Conservation (phyloP, 2,113 vertebrate genomes). For the Bubo scandiacus region DNA sequence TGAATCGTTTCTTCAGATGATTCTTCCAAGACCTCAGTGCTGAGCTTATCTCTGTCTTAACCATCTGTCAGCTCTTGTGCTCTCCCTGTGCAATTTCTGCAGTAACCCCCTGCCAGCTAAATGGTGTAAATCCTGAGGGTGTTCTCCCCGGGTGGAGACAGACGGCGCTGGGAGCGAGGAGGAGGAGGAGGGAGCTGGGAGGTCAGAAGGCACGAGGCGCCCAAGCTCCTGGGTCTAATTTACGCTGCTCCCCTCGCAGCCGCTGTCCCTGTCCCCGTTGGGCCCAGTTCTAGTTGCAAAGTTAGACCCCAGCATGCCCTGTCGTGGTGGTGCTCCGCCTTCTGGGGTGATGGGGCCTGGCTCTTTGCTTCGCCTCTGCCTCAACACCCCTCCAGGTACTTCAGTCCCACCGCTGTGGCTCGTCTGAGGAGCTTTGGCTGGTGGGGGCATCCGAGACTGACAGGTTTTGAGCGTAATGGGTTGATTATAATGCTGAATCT, state of each 20-base stretch:
- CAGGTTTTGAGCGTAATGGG: neutral
- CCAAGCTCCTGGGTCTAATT: neutral
- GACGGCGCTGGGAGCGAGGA: neutral
- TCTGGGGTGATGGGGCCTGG: neutral
- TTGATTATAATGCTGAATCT: neutral
- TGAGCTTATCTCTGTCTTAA: neutral
- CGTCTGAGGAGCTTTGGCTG: neutral
- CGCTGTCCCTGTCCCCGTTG: neutral
- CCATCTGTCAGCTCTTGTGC: neutral
- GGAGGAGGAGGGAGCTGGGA: neutral
- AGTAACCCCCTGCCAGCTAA: neutral
- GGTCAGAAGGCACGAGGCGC: neutral
- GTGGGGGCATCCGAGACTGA: neutral
- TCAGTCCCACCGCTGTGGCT: accelerated
- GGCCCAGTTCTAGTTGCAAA: neutral
- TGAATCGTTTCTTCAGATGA: neutral
- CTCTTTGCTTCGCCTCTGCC: neutral
- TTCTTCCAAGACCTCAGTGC: neutral
- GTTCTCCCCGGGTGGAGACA: too few species aligned
- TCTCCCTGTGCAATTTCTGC: neutral
- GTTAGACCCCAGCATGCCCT: neutral
- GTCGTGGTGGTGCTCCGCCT: neutral
- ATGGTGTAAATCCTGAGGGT: too few species aligned
- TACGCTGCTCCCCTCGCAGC: neutral
- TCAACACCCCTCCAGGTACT: neutral